Evolutionary conservation across 2,797 vertebrate genomes (phyloP).

Genomic region (Bufotes viridis): DNA sequence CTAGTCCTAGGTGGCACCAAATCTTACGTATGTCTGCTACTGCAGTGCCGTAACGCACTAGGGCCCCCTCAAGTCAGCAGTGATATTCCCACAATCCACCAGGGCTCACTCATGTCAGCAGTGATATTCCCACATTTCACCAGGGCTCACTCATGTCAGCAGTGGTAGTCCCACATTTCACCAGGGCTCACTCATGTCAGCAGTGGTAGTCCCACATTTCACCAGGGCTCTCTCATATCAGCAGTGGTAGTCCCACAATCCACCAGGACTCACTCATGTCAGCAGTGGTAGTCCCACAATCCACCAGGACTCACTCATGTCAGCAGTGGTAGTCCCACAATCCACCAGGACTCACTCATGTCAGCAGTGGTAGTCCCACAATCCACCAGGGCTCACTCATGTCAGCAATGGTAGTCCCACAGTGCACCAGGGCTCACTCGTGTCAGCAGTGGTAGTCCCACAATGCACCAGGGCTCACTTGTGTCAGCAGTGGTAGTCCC

Average conservation of each 20-base stretch:
- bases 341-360: not conserved
- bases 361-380: not conserved
- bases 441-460: not conserved
- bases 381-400: no score
- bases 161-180: not conserved
- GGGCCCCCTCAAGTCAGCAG: not conserved
- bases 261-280: not conserved
- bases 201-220: not conserved
- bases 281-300: not conserved
- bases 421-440: not conserved
- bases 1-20: no score
- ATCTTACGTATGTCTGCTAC: no score
- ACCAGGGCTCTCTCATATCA: not conserved
- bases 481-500: not conserved
- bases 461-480: not conserved
- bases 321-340: not conserved
- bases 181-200: not conserved
- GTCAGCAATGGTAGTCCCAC: not conserved
- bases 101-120: not conserved
- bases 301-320: not conserved
- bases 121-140: not conserved
- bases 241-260: not conserved
- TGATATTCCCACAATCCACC: not conserved
- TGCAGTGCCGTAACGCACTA: not conserved
- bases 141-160: not conserved